Evolutionary conservation across 2,888 invertebrate genomes (phyloP), one percentile per base, ranked within the genome.

Genomic region (Drosophila flavopinicola): DNA sequence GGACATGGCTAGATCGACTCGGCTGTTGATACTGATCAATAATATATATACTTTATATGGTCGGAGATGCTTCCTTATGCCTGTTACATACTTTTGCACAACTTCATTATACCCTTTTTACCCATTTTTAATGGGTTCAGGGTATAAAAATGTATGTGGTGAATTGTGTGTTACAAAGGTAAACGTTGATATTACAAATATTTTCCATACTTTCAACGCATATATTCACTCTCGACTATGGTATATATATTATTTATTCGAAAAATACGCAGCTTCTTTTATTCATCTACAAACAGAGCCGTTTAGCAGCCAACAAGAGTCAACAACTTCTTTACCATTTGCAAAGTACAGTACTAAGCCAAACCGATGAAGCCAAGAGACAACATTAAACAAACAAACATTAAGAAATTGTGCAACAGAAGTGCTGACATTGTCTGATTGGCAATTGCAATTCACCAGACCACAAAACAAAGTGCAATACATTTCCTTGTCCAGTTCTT

Each of bases 391-490:
- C 4, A 69, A 56, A 42, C 33, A 49, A 39, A 56, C 60, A 49
- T 71, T 64, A 68, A 53, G 63, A 49, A 69, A 58, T 44, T 63
- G 61, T 54, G 44, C 44, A 39, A 53, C 64, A 51, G 57, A 63
- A 66, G 48, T 66, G 73, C 69, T 73, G 73, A 73, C 61, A 58
- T 49, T 68, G 75, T 58, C 64, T 82, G 76, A 82, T 78, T 78
- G 61, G 59, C 73, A 75, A 69, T 59, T 61, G 61, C 56, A 75
- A 52, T 47, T 66, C 33, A 33, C 15, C 38, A 72, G 57, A 72
- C 67, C 73, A 37, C 64, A 72, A 69, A 57, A 63, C 67, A 75
- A 71, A 75, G 56, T 75, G 73, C 63, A 74, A 64, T 51, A 38
- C 15, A 64, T 60, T 58, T 57, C 42, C 75, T 75, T 63, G 71